phyloP scores from a whole-genome alignment of 2,888 invertebrate species.

The Drosophila incognita region DNA sequence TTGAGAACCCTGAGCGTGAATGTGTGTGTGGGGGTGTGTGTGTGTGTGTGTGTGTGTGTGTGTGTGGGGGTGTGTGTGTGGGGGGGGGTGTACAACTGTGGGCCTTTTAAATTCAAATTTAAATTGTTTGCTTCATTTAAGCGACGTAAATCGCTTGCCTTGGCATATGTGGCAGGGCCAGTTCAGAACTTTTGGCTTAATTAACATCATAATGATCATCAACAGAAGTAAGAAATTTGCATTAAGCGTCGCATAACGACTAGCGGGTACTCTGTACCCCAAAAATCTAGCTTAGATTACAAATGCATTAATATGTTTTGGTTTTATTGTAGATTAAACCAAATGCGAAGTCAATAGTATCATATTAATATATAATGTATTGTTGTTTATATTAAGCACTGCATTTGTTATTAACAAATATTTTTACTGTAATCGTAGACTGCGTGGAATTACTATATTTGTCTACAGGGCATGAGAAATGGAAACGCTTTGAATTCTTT shows the following conservation, averaged over 20 bases:
- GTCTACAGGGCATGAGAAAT: constrained; percentile 17
- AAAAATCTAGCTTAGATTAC: not conserved
- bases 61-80: constrained; percentile 2
- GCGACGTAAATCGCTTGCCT: constrained; percentile 39
- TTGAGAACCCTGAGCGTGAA: constrained; percentile 27
- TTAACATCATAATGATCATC: constrained; percentile 67
- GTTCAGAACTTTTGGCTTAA: constrained; percentile 55
- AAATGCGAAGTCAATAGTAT: not conserved
- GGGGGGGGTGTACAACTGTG: constrained; percentile 4
- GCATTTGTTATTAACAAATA: not conserved
- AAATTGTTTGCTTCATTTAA: constrained; percentile 74
- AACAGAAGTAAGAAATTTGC: constrained; percentile 3
- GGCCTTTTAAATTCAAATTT: constrained; percentile 74
- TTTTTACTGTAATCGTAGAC: not conserved
- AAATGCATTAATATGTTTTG: not conserved
- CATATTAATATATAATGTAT: not conserved
- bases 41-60: not conserved
- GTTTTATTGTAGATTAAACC: not conserved
- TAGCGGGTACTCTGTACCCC: not conserved
- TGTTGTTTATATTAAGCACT: not conserved
- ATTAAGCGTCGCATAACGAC: not conserved
- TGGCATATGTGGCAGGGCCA: constrained; percentile 44
- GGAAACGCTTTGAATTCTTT: constrained; percentile 13
- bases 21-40: not conserved
- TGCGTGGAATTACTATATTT: not conserved